phyloP scores from a whole-genome alignment of 2,113 vertebrate genomes.

The Hippopotamus amphibius region DNA sequence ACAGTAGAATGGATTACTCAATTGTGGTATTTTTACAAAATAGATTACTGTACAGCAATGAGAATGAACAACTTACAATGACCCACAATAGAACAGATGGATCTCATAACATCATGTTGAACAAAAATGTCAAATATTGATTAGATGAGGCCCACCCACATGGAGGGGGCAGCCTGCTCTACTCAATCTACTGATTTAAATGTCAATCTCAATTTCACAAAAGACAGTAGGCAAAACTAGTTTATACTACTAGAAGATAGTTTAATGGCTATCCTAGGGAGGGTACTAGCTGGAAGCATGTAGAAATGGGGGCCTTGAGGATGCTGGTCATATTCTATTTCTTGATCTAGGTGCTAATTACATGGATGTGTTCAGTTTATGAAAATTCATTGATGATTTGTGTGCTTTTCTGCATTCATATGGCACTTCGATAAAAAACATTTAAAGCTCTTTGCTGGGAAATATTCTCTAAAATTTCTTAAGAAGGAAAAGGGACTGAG shows the following conservation, averaged over 20 bases:
- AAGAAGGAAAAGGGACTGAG: neutral
- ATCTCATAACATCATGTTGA: neutral
- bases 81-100: neutral
- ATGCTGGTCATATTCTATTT: neutral
- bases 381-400: neutral
- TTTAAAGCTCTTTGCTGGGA: neutral
- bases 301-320: neutral
- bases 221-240: slow-evolving; percentile 20
- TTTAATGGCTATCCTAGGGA: neutral
- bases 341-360: neutral
- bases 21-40: neutral
- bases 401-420: neutral
- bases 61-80: neutral
- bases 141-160: too few species aligned
- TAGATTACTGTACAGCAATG: neutral
- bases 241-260: neutral
- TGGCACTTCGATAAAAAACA: neutral
- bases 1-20: neutral
- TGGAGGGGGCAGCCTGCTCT: too few species aligned
- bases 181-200: too few species aligned
- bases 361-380: neutral
- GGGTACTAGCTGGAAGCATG: neutral
- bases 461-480: slow-evolving; percentile 1
- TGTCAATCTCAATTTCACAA: neutral
- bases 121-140: neutral